These are phyloP conservation scores for Helarctos malayanus DNA, from an alignment of 2,797 vertebrate species.

Conservation along the genomic window DNA sequence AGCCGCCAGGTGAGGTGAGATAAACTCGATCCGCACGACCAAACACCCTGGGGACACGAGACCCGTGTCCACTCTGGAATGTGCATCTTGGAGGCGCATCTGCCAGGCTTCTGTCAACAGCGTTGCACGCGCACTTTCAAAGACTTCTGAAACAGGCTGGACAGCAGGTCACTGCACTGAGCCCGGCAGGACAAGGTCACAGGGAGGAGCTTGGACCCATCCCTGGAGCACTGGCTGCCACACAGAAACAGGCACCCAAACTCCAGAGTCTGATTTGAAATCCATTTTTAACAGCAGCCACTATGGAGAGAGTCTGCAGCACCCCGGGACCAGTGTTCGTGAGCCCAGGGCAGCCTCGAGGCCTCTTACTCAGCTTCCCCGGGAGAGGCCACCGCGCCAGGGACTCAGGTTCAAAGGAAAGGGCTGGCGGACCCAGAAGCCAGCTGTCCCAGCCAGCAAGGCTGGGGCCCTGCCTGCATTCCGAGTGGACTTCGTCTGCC, in stretches of 20 bases:
- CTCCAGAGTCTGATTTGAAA: background rate
- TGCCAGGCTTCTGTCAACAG: background rate
- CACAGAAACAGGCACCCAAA: background rate
- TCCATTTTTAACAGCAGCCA: background rate
- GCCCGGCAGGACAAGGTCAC: background rate
- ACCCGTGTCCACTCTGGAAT: background rate
- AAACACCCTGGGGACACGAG: background rate
- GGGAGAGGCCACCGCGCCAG: background rate
- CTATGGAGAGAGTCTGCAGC: background rate
- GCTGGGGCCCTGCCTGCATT: background rate
- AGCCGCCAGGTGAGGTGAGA: rapidly evolving
- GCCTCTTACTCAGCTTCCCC: background rate
- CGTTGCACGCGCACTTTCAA: background rate
- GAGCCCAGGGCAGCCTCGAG: background rate
- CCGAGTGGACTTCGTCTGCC: background rate
- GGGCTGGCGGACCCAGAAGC: background rate
- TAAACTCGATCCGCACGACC: background rate
- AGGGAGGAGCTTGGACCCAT: background rate
- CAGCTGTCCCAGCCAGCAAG: background rate
- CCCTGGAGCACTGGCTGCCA: background rate
- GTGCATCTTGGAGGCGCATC: too few relatives aligned
- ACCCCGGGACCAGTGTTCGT: background rate
- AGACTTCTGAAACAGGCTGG: background rate
- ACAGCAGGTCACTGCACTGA: background rate
- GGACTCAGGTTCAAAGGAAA: background rate